Conservation (phyloP, 1,140 invertebrate species). For the Drosophila repletoides region DNA sequence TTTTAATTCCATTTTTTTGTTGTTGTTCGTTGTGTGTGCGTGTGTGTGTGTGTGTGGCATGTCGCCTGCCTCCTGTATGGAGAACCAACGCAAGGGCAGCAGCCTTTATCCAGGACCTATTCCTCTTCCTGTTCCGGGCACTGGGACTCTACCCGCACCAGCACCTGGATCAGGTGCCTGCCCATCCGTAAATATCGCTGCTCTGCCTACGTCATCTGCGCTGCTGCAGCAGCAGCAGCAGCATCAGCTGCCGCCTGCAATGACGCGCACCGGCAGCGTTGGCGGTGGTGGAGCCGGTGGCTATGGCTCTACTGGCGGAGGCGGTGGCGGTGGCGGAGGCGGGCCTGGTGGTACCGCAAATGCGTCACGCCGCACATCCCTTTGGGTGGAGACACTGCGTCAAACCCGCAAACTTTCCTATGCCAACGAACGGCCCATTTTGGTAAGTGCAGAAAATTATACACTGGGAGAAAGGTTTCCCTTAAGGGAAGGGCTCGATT, state of each 20-base stretch:
- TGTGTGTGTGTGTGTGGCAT: slow-evolving; percentile 44
- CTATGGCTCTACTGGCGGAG: neutral
- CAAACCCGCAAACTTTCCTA: slow-evolving; percentile 69
- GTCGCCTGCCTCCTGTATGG: slow-evolving; percentile 72
- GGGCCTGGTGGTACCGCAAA: slow-evolving; percentile 42
- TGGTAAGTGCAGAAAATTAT: too few species aligned
- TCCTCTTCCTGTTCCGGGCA: neutral
- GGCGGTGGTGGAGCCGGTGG: slow-evolving; percentile 40
- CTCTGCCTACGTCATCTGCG: slow-evolving; percentile 49
- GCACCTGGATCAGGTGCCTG: slow-evolving; percentile 8
- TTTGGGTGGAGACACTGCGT: slow-evolving; percentile 67
- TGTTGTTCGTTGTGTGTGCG: neutral
- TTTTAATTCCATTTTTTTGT: neutral
- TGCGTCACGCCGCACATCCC: slow-evolving; percentile 63
- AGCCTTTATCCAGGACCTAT: slow-evolving; percentile 33
- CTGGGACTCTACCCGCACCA: neutral
- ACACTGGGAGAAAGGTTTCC: too few species aligned
- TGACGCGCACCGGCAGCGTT: slow-evolving; percentile 63
- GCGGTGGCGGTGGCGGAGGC: neutral
- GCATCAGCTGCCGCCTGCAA: slow-evolving; percentile 19
- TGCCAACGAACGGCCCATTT: slow-evolving; percentile 60
- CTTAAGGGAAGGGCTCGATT: too few species aligned
- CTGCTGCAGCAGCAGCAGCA: too few species aligned
- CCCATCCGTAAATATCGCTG: slow-evolving; percentile 17
- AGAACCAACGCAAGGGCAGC: slow-evolving; percentile 56